Conservation (phyloP, 2,113 vertebrate genomes). For the Pyxicephalus adspersus region DNA sequence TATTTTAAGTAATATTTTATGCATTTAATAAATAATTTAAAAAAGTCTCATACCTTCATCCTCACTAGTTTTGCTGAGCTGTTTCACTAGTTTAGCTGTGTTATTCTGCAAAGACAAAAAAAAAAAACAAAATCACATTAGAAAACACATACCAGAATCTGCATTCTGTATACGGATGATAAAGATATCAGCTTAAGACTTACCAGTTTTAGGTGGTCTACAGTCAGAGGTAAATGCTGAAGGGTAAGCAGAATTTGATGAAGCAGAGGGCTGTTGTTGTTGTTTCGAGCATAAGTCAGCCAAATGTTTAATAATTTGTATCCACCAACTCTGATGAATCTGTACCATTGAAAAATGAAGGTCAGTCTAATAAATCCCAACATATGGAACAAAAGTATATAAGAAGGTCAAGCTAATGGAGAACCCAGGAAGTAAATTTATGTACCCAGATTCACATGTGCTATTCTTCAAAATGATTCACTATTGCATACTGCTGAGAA, state of each 20-base stretch:
- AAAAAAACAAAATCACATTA: background rate
- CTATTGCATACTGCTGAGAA: no score
- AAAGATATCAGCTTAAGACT: background rate
- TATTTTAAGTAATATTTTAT: no score
- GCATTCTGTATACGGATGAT: background rate
- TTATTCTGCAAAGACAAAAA: conserved; percentile 79
- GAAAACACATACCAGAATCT: fast-evolving
- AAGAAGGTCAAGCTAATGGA: background rate
- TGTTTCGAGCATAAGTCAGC: conserved; percentile 88
- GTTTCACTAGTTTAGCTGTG: conserved; percentile 94
- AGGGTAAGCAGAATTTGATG: conserved; percentile 90
- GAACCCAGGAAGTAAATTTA: no score
- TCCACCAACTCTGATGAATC: conserved; percentile 89
- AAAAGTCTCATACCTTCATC: conserved; percentile 78
- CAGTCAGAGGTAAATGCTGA: conserved; percentile 91
- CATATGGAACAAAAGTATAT: background rate
- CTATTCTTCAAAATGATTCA: no score
- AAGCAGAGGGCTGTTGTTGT: conserved; percentile 86
- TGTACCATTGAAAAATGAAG: conserved; percentile 57
- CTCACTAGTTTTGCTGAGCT: conserved; percentile 89
- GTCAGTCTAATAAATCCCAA: no score
- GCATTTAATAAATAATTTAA: no score
- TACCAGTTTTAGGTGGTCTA: conserved; percentile 95
- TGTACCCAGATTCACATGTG: no score
- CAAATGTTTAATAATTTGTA: conserved; percentile 92